Evolutionary conservation across 2,888 invertebrate genomes (phyloP), one percentile per base, ranked within the genome.

Genomic region (Axea sp.): DNA sequence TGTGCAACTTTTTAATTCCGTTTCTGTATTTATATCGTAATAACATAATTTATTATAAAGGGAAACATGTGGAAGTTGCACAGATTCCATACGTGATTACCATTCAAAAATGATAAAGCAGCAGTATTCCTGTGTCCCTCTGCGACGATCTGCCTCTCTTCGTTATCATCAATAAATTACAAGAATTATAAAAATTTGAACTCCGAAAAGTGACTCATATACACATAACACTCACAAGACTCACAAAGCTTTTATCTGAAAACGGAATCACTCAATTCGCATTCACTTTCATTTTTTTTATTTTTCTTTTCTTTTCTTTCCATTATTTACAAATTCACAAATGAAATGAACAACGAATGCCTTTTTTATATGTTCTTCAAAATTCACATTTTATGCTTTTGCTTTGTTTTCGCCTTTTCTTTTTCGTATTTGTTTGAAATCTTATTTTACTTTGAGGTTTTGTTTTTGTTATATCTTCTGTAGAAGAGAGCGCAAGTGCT

Each of bases 131-230:
- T 30, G 31, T 53, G 53, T 69, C 41, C 69, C 62, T 41, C 53
- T 37, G 51, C 62, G 47, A 55, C 19, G 37, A 49, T 39, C 37
- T 31, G 53, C 33, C 41, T 51, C 51, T 45, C 45, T 60, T 64
- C 41, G 11, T 55, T 12, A 53, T 59, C 43, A 2, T 62, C 49
- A 76, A 77, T 77, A 77, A 76, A 76, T 77, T 76, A 78, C 65
- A 73, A 71, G 67, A 74, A 72, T 73, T 68, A 68, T 65, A 72
- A 69, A 74, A 74, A 75, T 75, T 53, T 76, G 57, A 49, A 73
- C 62, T 67, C 67, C 41, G 33, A 47, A 57, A 53, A 47, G 31
- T 55, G 47, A 55, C 55, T 75, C 68, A 69, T 53, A 51, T 59
- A 53, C 59, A 7, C 28, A 24, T 22, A 6, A 47, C 45, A 51